Evolutionary conservation across 2,113 vertebrate genomes (phyloP).

Genomic region (Apteryx owenii): DNA sequence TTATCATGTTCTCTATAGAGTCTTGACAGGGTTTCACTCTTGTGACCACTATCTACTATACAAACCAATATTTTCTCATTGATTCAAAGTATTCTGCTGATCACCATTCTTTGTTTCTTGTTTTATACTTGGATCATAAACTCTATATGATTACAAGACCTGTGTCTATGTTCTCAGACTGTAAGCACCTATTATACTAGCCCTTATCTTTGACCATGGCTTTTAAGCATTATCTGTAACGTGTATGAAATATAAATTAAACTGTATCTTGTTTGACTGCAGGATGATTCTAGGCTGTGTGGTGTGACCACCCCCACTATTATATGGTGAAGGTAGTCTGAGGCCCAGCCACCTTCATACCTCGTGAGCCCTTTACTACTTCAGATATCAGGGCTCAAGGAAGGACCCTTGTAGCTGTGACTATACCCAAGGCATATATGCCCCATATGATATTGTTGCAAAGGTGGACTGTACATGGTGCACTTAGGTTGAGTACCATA

Average conservation of each 20-base stretch:
- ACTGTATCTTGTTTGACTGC: neutral
- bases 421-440: neutral
- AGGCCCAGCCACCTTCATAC: neutral
- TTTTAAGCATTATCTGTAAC: neutral
- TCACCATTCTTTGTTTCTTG: neutral
- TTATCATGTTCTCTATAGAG: neutral
- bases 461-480: neutral
- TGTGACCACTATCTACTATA: neutral
- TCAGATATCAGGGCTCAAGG: neutral
- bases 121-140: neutral
- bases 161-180: neutral
- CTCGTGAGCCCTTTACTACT: rapidly evolving
- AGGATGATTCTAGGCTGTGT: neutral
- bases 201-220: neutral
- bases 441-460: neutral
- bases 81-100: neutral
- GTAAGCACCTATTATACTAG: neutral
- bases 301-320: neutral
- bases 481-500: neutral
- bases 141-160: neutral
- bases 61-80: neutral
- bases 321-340: neutral
- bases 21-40: neutral
- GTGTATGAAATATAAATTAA: neutral
- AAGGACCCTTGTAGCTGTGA: neutral